phyloP scores from a whole-genome alignment of 2,113 vertebrate genomes.

The Albula glossodonta region DNA sequence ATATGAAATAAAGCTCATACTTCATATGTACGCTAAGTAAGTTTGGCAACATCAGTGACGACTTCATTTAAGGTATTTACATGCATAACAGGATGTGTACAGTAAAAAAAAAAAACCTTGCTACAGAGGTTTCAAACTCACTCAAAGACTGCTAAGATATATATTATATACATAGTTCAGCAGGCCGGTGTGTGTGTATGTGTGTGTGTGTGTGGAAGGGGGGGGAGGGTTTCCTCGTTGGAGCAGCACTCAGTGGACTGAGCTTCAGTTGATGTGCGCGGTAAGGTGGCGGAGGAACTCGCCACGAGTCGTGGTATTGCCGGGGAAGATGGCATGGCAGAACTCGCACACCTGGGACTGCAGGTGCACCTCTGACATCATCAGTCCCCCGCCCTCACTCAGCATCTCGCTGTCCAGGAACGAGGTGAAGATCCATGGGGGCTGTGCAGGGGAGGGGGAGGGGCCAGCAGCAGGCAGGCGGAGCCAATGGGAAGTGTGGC shows the following conservation, averaged over 20 bases:
- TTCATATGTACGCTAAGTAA: too few relatives aligned
- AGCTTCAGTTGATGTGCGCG: constrained; percentile 63
- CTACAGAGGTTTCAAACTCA: too few relatives aligned
- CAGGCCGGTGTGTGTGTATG: neutral
- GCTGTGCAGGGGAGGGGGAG: constrained; percentile 43
- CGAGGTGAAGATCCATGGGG: constrained; percentile 49
- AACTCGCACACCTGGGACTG: constrained; percentile 74
- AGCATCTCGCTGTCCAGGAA: constrained; percentile 41
- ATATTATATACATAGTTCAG: neutral
- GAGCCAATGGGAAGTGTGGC: neutral
- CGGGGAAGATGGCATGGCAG: constrained; percentile 71
- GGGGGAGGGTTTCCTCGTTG: too few relatives aligned
- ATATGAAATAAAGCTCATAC: too few relatives aligned
- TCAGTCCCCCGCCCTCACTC: neutral
- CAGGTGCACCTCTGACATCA: constrained; percentile 57
- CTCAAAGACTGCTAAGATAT: too few relatives aligned
- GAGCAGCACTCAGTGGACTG: neutral
- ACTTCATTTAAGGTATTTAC: too few relatives aligned
- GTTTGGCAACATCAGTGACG: too few relatives aligned
- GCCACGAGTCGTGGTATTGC: constrained; percentile 54
- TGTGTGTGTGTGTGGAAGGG: neutral
- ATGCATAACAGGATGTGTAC: neutral
- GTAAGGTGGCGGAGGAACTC: constrained; percentile 67
- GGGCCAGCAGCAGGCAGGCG: neutral
- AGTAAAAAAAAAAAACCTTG: neutral